phyloP scores from a whole-genome alignment of 2,888 invertebrate genomes.

The Gryllus longicercus region DNA sequence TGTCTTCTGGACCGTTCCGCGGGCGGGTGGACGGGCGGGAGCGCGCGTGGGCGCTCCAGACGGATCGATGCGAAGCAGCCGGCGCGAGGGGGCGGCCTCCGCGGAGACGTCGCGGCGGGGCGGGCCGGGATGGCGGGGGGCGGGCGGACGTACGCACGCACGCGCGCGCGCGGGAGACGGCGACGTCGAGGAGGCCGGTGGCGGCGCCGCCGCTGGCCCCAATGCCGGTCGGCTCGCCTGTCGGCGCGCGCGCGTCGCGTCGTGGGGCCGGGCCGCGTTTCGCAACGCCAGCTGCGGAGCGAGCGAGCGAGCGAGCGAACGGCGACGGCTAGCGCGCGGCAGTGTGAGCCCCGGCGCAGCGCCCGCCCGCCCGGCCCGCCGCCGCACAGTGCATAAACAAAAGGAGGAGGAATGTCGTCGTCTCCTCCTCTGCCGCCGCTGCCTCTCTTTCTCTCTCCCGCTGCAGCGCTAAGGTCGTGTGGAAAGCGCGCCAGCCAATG shows the following conservation, averaged over 20 bases:
- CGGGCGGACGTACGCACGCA: neutral
- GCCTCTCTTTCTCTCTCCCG: conserved; percentile 24
- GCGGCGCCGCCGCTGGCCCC: too few relatives aligned
- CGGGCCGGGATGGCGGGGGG: neutral
- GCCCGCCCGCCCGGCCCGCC: neutral
- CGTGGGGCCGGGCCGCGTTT: neutral
- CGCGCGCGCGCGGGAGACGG: neutral
- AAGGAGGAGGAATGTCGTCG: neutral
- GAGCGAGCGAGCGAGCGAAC: neutral
- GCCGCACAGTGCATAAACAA: conserved; percentile 24
- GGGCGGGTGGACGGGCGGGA: neutral
- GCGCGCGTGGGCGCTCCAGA: neutral
- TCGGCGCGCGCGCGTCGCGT: too few relatives aligned
- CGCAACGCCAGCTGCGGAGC: conserved; percentile 18
- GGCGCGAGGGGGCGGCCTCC: neutral
- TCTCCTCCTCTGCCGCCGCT: too few relatives aligned
- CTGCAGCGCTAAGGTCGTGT: conserved; percentile 29
- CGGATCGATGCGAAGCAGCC: neutral
- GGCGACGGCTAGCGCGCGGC: neutral
- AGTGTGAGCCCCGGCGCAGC: neutral
- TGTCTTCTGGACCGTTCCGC: neutral
- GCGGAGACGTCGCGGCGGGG: neutral
- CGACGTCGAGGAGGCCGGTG: neutral
- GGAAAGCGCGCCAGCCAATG: conserved; percentile 26
- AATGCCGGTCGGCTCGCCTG: too few relatives aligned